Percentiles rank a stretch among this genome's conserved stretches.
Conservation (phyloP, 2,113 vertebrate species). For the Myrmecophaga tridactyla region DNA sequence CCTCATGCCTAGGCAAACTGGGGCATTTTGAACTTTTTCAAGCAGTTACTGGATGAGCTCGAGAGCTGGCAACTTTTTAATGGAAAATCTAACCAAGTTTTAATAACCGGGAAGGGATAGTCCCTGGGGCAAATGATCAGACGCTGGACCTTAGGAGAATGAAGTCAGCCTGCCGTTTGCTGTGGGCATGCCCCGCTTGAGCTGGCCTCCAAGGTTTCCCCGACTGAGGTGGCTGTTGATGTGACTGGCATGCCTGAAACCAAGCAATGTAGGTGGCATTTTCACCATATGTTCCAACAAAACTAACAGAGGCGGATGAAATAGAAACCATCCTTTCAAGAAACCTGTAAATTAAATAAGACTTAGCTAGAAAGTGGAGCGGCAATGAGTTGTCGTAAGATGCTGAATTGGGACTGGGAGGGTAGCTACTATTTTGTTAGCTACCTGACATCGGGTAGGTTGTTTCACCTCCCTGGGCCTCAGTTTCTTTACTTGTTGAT, state of each 20-base stretch:
- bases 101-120: neutral
- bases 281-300: neutral
- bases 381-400: neutral
- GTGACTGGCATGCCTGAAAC: neutral
- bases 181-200: too few species aligned
- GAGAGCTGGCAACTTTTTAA: neutral
- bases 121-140: neutral
- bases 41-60: neutral
- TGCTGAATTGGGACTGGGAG: fast-evolving
- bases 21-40: neutral
- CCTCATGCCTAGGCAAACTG: neutral
- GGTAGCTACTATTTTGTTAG: too few species aligned
- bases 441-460: fast-evolving
- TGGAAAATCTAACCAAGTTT: neutral
- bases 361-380: neutral
- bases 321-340: neutral
- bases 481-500: neutral
- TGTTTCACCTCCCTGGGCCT: neutral
- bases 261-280: neutral
- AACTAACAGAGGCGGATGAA: neutral
- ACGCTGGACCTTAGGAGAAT: neutral
- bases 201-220: neutral
- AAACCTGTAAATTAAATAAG: neutral
- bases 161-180: neutral
- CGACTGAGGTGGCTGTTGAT: too few species aligned